Evolutionary conservation across 2,113 vertebrate species (phyloP).

Genomic region (Panthera leo): DNA sequence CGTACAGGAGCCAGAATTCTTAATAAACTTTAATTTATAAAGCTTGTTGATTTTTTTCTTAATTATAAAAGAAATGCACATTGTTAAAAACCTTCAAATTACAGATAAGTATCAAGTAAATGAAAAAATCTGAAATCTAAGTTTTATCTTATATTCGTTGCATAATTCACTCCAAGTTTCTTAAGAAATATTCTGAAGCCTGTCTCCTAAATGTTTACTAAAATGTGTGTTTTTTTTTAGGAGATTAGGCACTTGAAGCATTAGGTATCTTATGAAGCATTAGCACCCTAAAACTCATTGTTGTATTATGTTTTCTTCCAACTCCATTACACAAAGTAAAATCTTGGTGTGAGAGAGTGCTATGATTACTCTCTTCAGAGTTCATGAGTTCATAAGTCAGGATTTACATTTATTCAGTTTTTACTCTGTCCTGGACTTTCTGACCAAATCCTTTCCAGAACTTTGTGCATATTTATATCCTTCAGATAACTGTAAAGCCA

Average conservation of each 20-base stretch:
- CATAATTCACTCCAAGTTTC: background rate
- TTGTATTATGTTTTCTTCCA: background rate
- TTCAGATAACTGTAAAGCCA: background rate
- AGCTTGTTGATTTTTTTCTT: conserved; percentile 44
- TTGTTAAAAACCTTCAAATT: background rate
- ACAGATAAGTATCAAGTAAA: background rate
- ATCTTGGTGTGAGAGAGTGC: background rate
- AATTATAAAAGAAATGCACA: conserved; percentile 17
- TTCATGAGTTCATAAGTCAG: background rate
- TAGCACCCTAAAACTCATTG: background rate
- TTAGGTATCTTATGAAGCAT: background rate
- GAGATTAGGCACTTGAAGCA: background rate
- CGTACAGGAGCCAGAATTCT: background rate
- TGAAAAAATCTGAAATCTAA: background rate
- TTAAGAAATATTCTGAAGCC: background rate
- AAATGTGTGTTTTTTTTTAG: background rate
- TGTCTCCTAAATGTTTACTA: background rate
- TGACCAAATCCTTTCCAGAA: background rate
- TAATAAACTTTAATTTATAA: conserved; percentile 50
- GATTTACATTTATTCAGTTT: conserved; percentile 7
- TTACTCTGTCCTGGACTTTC: background rate
- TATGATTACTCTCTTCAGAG: background rate
- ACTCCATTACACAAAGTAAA: background rate
- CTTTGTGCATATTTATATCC: background rate
- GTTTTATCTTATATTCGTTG: background rate